Base-by-base conservation (phyloP, 2,113 vertebrate genomes). In the Meles meles region DNA sequence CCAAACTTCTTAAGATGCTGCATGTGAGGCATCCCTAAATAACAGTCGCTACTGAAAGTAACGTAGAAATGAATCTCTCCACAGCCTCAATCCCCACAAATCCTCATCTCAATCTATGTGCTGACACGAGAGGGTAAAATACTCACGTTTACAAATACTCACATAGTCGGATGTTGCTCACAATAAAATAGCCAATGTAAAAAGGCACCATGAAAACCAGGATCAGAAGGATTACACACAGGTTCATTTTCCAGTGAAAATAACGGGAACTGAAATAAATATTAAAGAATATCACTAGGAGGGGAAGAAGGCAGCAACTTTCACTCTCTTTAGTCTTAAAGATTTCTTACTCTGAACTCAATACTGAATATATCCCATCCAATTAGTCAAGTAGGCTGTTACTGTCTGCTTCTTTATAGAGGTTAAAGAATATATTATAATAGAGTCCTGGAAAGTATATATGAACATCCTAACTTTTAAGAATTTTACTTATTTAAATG, bases 231-330 rank as follows among this genome's bases (percentile, higher is more conserved):
- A 99, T 99, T 49, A 99, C 99, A 90, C 99, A 99, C 21, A 99
- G 98, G 98, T 99, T 99, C 98, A 99, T 98, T 97, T 99, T 99
- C 99, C 99, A 99, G 97, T 99, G 99, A 98, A 99, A 99, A 98
- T 99, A 99, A 14, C 99, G 99, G 88, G 99, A 99, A 98, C 99
- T 99, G 98, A 82, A 98, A 98, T 65, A 79, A 97, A 98, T 65
- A 15, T 10, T 20, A 93, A 52, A 97, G 63, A 49, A 34, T 44
- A 69, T 91, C 34, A 92, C 6, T 61, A n/a, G 4, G 31, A 47
- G 6, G 9, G 27, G 39, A 21, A 31, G 37, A 55, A 25, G 57
- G 18, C 0, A 59, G 37, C 47, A 63, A 61, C 34, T 94, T 81
- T 52, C 57, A n/a, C 18, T 67, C 52, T 77, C 63, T 55, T 71